Base-by-base conservation (phyloP, 2,797 vertebrate genomes). In the Hybognathus amarus region DNA sequence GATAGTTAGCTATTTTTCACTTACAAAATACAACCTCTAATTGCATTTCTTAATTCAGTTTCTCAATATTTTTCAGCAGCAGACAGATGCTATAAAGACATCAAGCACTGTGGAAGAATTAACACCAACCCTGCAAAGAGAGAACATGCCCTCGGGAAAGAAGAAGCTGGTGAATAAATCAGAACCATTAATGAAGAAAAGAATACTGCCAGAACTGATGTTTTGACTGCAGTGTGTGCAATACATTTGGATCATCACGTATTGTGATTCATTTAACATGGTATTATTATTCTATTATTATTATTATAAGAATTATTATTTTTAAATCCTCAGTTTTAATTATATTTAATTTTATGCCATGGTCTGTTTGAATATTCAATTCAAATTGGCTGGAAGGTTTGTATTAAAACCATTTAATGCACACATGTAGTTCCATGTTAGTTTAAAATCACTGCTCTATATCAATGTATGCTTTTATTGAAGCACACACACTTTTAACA, bases 21-120 rank as follows among this genome's bases (percentile, higher is more conserved):
- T 27, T 24, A 20, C 22, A 64, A 8, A 50, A 71, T 18, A 36
- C 1, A 36, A 13, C 12, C 36, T 54, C 9, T 42, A 75, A 75
- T 56, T 56, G 61, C 70, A 54, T 82, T 82, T 76, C 71, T 40
- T 54, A 76, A 56, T 76, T 42, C 71, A 40, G 47, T 42, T 38
- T 56, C 20, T 50, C 40, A 63, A 74, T 73, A 38, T 38, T 52
- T 81, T 80, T 81, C 52, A 59, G 38, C 47, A 42, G 47, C 11
- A 68, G 61, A 68, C 50, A 68, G 36, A 56, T 27, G n/a, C 24
- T 76, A 69, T 45, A 24, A 77, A 83, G 63, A 68, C 74, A 83
- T 66, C 61, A 76, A 67, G 38, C 38, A 64, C 61, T 52, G 33
- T 27, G 33, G 33, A 74, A 40, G 36, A 45, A 67, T 68, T 42